Percentiles rank a stretch among this genome's conserved stretches.
Conservation (phyloP, 2,797 vertebrate genomes). For the Molossus molossus region DNA sequence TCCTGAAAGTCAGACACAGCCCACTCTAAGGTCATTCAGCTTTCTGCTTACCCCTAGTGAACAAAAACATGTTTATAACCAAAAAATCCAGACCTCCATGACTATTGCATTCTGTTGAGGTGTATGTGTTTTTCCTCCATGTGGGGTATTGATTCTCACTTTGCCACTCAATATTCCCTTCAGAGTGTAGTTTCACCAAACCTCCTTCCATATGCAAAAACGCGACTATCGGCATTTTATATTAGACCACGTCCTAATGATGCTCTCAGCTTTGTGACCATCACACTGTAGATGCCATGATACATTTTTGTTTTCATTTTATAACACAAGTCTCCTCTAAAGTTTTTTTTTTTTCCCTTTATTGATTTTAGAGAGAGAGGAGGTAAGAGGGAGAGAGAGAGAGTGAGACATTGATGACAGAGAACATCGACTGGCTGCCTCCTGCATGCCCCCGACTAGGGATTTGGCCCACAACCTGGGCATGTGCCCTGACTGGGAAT, state of each 20-base stretch:
- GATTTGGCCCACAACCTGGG: too few species aligned
- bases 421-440: too few species aligned
- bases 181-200: not conserved
- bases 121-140: not conserved
- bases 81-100: not conserved
- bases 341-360: too few species aligned
- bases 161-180: not conserved
- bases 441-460: too few species aligned
- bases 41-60: not conserved
- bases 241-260: not conserved
- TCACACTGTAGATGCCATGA: not conserved
- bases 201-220: not conserved
- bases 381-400: too few species aligned
- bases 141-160: not conserved
- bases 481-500: too few species aligned
- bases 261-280: not conserved
- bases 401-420: too few species aligned
- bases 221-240: not conserved
- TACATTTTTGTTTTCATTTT: not conserved
- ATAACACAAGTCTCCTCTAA: not conserved
- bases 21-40: not conserved
- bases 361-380: too few species aligned
- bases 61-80: constrained; percentile 18
- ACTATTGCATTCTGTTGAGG: not conserved
- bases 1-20: not conserved